Evolutionary conservation across 2,113 vertebrate genomes (phyloP).

Genomic region (Cisticola juncidis): DNA sequence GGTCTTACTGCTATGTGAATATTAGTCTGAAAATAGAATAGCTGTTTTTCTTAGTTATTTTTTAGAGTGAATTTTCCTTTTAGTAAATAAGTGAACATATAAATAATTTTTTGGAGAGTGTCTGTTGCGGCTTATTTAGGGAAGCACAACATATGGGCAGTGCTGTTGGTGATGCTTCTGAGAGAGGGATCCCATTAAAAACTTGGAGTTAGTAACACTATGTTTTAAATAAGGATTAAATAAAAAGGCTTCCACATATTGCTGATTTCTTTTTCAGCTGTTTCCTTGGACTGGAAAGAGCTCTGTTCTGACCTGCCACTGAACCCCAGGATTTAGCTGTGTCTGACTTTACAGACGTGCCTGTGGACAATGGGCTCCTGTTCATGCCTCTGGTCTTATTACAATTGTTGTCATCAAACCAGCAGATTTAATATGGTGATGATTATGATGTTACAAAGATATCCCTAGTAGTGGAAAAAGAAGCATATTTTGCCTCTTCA

Average conservation of each 20-base stretch:
- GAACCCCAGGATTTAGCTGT: conserved; percentile 2
- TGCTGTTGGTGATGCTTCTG: background rate
- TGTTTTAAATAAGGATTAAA: background rate
- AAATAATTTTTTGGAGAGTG: background rate
- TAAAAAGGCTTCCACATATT: background rate
- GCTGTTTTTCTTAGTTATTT: background rate
- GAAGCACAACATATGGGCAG: background rate
- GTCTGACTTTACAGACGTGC: background rate
- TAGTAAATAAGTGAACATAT: background rate
- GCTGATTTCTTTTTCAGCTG: background rate
- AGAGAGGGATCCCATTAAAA: background rate
- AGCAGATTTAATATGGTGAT: background rate
- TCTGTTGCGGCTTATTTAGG: background rate
- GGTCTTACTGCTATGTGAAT: background rate
- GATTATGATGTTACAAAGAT: background rate
- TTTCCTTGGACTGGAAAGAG: background rate
- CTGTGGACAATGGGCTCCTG: background rate
- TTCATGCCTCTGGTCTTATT: conserved; percentile 5
- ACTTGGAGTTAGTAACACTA: background rate
- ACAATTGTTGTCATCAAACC: background rate
- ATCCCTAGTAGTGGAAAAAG: background rate
- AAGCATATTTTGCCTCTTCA: background rate
- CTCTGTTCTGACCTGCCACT: background rate
- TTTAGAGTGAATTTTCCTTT: background rate
- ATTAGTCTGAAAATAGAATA: background rate